phyloP scores from a whole-genome alignment of 2,888 invertebrate species.

The Trachelus stipa region DNA sequence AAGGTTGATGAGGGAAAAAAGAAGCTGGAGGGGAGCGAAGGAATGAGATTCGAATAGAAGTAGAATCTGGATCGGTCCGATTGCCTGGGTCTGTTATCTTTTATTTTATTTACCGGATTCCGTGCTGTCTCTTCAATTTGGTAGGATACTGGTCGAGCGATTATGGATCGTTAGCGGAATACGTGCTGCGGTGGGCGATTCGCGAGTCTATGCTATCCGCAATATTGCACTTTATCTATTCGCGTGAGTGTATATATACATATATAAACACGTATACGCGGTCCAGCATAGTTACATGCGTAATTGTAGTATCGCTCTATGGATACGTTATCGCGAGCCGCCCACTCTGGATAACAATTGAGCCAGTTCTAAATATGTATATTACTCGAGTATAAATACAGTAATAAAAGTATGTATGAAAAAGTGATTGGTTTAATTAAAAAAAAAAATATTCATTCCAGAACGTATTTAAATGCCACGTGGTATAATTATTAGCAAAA shows the following conservation, averaged over 20 bases:
- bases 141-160: background rate
- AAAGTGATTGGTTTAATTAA: background rate
- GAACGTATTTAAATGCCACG: background rate
- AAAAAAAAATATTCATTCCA: fast-evolving
- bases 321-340: slow-evolving; percentile 35
- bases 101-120: background rate
- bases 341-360: slow-evolving; percentile 37
- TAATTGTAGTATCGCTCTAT: background rate
- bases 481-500: background rate
- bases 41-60: background rate
- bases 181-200: slow-evolving; percentile 31
- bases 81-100: background rate
- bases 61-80: background rate
- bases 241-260: slow-evolving; percentile 24
- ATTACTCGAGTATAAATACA: background rate
- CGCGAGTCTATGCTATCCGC: slow-evolving; percentile 20
- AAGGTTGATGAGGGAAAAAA: background rate
- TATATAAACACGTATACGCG: background rate
- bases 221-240: slow-evolving; percentile 27
- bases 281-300: background rate
- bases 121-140: background rate
- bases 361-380: slow-evolving; percentile 27
- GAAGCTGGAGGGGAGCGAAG: background rate
- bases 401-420: background rate
- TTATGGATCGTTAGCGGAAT: slow-evolving; percentile 34